Percentiles rank a stretch among this genome's conserved stretches.
Conservation (phyloP, 1,140 invertebrate genomes). For the Cydia strobilella region DNA sequence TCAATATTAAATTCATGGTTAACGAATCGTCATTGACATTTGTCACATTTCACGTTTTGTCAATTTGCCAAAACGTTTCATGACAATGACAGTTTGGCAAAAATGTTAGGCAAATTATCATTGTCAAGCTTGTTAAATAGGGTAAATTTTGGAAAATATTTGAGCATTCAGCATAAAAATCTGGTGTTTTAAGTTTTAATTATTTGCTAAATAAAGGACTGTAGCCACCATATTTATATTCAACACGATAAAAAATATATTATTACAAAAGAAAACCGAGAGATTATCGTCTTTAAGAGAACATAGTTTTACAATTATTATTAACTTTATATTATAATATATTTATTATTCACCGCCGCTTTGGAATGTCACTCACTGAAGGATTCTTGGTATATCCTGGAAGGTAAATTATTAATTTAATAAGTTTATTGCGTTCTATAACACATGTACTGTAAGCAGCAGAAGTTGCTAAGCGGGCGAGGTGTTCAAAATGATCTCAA, state of each 20-base stretch:
- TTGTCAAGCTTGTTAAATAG: too few species aligned
- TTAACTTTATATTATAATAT: constrained; percentile 44
- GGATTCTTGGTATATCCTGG: constrained; percentile 69
- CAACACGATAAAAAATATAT: constrained; percentile 41
- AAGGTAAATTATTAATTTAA: constrained; percentile 41
- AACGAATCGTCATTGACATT: too few species aligned
- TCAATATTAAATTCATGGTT: too few species aligned
- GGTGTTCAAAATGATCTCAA: too few species aligned
- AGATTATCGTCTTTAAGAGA: constrained; percentile 65
- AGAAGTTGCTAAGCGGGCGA: too few species aligned
- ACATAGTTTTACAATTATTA: constrained; percentile 47
- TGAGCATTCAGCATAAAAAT: background rate
- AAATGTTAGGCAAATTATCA: too few species aligned
- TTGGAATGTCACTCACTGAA: constrained; percentile 72
- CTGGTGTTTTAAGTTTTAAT: background rate
- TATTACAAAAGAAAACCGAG: constrained; percentile 47
- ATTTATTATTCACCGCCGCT: constrained; percentile 47
- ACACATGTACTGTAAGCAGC: too few species aligned
- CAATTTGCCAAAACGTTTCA: too few species aligned
- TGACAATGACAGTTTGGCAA: too few species aligned
- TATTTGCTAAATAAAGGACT: background rate
- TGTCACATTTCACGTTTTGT: too few species aligned
- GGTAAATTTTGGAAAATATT: background rate
- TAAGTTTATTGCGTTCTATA: too few species aligned
- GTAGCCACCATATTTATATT: background rate